Conservation (phyloP, 2,888 invertebrate genomes). For the Tribolium freemani region DNA sequence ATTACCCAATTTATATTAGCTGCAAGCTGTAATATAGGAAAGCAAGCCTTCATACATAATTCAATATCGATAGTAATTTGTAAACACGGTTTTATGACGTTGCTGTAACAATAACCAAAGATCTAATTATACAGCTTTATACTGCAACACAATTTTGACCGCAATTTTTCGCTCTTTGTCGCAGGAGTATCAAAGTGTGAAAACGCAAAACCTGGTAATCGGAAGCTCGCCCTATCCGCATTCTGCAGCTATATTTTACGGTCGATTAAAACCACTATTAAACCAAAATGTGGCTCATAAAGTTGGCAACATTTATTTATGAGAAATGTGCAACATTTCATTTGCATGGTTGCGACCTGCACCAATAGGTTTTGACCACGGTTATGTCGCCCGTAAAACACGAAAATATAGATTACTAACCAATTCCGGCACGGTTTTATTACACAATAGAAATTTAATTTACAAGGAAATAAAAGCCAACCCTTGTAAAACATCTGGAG, state of each 20-base stretch:
- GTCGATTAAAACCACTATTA: constrained; percentile 26
- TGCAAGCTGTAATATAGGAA: neutral
- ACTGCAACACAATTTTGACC: neutral
- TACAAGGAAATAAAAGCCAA: constrained; percentile 6
- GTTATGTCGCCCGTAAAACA: neutral
- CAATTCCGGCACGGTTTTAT: neutral
- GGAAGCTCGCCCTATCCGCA: constrained; percentile 3
- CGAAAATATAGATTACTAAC: neutral
- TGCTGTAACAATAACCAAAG: neutral
- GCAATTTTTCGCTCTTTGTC: neutral
- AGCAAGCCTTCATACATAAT: neutral
- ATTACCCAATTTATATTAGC: too few species aligned
- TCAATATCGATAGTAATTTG: neutral
- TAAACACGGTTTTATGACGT: neutral
- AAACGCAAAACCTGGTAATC: neutral
- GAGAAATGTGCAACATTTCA: constrained; percentile 27
- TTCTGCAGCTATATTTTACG: constrained; percentile 22
- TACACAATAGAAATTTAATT: constrained; percentile 17
- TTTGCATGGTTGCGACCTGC: constrained; percentile 5
- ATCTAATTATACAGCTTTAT: neutral
- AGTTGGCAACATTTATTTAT: constrained; percentile 27
- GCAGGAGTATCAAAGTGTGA: neutral
- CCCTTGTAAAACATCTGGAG: constrained; percentile 21
- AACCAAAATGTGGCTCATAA: constrained; percentile 26
- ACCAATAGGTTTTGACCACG: too few species aligned